These are phyloP conservation scores for Frankliniella fusca DNA, from an alignment of 2,888 invertebrate species.

Conservation along the genomic window DNA sequence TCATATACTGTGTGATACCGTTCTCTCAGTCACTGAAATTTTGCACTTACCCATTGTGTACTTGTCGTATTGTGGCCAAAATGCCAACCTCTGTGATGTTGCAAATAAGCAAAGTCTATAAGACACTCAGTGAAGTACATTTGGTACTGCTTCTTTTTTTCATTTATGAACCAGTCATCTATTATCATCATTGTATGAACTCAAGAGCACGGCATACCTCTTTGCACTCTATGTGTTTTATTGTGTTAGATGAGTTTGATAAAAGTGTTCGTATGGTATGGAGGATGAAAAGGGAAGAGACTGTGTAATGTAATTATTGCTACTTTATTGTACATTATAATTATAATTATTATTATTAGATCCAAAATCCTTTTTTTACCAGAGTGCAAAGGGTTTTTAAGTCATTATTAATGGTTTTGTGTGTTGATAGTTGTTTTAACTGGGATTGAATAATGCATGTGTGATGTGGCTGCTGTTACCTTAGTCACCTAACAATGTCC, in stretches of 20 bases:
- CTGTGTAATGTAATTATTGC: neutral
- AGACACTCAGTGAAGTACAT: slow-evolving; percentile 9
- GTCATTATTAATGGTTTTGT: neutral
- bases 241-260: slow-evolving; percentile 6
- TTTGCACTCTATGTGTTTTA: neutral
- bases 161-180: slow-evolving; percentile 16
- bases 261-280: neutral
- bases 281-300: slow-evolving; percentile 13
- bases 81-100: slow-evolving; percentile 26
- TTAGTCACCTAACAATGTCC: neutral
- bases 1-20: neutral
- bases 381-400: neutral
- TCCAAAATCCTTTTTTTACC: neutral
- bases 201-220: slow-evolving; percentile 18
- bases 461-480: neutral
- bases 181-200: neutral
- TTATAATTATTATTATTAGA: neutral
- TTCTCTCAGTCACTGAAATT: slow-evolving; percentile 16
- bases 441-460: neutral
- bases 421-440: neutral
- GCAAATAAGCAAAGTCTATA: slow-evolving; percentile 20
- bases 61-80: slow-evolving; percentile 22
- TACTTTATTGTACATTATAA: neutral
- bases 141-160: slow-evolving; percentile 2
- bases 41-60: slow-evolving; percentile 4